Base-by-base conservation (phyloP, 2,888 invertebrate species). In the Drosophila quinaria region DNA sequence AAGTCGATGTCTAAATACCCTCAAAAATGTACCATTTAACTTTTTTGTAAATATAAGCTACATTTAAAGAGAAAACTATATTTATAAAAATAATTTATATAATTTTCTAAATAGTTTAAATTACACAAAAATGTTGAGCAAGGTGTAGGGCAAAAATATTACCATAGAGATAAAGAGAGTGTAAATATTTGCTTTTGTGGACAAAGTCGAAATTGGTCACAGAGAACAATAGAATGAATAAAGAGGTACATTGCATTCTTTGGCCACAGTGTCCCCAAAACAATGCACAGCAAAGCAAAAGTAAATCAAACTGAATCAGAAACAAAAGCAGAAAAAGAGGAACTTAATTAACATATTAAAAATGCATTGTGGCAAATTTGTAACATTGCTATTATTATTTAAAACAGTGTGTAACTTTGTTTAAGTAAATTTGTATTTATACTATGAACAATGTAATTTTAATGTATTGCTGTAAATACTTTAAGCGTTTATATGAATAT, bases 321-420 rank as follows among this genome's bases (percentile, higher is more conserved):
- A 61, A 54, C 35, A 31, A 49, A 33, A 62, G 41, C 39, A 52
- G 59, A 54, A 41, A 51, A 37, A 51, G 51, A 66, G 55, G 37
- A 66, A 77, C 68, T 68, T 63, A 81, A 84, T 84, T 84, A 75
- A 67, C 74, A 65, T 73, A 74, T 54, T 80, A 78, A 37, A 70
- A 73, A 64, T 78, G 76, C 74, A 71, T 67, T 76, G 54, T 70
- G 52, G 51, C 54, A 46, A 46, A 11, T 64, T 41, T 56, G 25
- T 58, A 60, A 37, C 58, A 63, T 58, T 78, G 41, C 55, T 50
- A 62, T 42, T 63, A 44, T 49, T 13, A 61, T 63, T 61, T 62
- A 68, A 68, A 65, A 65, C 47, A 49, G 29, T 51, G 19, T 68
- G 39, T 51, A 64, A 62, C 33, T 55, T 62, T 44, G 13, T 46